Conservation (phyloP, 2,113 vertebrate species). For the Psittacula cyanocephala region DNA sequence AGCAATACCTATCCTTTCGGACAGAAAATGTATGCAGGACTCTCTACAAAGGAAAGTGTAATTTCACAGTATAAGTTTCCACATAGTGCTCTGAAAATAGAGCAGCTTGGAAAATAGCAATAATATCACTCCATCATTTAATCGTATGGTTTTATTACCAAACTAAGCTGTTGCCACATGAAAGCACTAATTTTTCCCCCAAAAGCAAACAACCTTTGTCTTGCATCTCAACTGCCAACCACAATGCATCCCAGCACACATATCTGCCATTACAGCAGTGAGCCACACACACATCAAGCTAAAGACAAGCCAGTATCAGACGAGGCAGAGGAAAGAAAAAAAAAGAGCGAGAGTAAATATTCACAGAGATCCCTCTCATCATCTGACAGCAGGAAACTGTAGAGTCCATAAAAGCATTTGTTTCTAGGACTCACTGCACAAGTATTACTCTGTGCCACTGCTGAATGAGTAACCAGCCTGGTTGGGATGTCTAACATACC, state of each 20-base stretch:
- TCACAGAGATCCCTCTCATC: slow-evolving; percentile 73
- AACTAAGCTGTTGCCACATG: neutral
- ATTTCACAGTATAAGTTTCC: neutral
- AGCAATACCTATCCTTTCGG: neutral
- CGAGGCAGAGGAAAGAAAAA: slow-evolving; percentile 48
- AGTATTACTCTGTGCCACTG: slow-evolving; percentile 73
- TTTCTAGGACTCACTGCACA: slow-evolving; percentile 76
- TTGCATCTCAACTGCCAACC: slow-evolving; percentile 9
- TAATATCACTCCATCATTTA: neutral
- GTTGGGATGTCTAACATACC: slow-evolving; percentile 49
- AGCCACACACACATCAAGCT: slow-evolving; percentile 13
- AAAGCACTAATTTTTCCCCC: slow-evolving; percentile 7
- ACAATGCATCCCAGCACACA: neutral
- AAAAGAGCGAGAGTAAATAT: slow-evolving; percentile 68
- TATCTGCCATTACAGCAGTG: neutral
- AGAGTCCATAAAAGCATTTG: slow-evolving; percentile 69
- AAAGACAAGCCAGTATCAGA: slow-evolving; percentile 21
- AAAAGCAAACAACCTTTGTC: slow-evolving; percentile 25
- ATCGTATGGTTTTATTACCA: neutral
- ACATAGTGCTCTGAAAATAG: neutral
- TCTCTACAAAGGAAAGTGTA: neutral
- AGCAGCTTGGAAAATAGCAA: neutral
- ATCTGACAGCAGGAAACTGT: slow-evolving; percentile 68
- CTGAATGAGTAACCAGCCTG: slow-evolving; percentile 32
- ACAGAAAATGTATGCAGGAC: slow-evolving; percentile 48